Conservation (phyloP, 2,113 vertebrate genomes). For the Sprattus sprattus region DNA sequence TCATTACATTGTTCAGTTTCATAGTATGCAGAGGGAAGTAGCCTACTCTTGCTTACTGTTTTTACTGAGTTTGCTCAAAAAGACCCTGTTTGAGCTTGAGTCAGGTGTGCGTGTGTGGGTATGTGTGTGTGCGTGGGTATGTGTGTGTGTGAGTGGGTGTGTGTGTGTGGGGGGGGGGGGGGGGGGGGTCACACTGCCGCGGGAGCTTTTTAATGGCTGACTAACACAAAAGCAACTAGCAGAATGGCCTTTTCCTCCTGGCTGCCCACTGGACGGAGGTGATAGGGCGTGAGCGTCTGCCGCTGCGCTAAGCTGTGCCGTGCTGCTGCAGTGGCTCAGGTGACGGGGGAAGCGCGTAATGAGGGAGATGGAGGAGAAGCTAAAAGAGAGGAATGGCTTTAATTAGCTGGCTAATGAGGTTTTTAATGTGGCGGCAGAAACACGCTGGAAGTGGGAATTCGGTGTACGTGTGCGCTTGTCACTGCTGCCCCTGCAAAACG, state of each 20-base stretch:
- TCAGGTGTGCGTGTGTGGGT: neutral
- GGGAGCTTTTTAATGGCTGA: constrained; percentile 69
- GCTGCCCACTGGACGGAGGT: constrained; percentile 63
- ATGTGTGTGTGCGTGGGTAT: neutral
- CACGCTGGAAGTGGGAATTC: constrained; percentile 52
- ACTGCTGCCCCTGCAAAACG: neutral
- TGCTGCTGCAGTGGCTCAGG: constrained; percentile 56
- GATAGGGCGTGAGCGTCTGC: constrained; percentile 35
- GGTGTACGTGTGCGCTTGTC: constrained; percentile 20
- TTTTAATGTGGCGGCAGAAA: constrained; percentile 72
- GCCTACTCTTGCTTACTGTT: neutral
- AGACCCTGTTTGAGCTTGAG: constrained; percentile 3
- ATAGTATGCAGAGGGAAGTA: neutral
- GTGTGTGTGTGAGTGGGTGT: neutral
- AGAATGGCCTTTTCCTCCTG: constrained; percentile 68
- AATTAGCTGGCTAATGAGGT: constrained; percentile 80
- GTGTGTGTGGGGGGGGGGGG: neutral
- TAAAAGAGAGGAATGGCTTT: constrained; percentile 78
- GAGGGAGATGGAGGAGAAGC: constrained; percentile 73
- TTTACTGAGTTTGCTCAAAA: neutral
- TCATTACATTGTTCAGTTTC: neutral
- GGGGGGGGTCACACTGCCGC: constrained; percentile 63
- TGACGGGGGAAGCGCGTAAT: constrained; percentile 72
- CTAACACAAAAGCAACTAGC: constrained; percentile 54
- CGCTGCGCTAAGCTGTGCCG: neutral